Evolutionary conservation across 2,797 vertebrate species (phyloP), one percentile per base, ranked within the genome.

Genomic region (Sebastes aleutianus): DNA sequence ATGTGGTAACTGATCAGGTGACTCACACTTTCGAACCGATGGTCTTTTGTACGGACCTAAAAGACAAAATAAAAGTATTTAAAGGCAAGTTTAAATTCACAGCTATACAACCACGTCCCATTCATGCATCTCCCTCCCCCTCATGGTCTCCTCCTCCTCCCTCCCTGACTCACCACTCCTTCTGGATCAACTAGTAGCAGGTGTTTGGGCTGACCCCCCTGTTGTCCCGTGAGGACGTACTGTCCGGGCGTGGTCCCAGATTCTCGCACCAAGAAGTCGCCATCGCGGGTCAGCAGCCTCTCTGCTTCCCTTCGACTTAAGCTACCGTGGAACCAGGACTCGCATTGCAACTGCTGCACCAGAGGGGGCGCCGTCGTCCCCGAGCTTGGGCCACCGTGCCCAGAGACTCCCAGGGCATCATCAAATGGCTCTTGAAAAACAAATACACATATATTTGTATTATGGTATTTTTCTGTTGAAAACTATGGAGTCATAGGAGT

Each of bases 1-100:
- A 99, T 97, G 94, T 99, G 98, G 93, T 99, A 98, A 87, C 98
- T 98, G 95, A 99, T 99, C 89, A 99, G 96, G 94, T 99, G 98
- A 86, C 98, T 99, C 85, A 99, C 98, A 0, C 97, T 99, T 89
- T 98, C 98, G 1, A 99, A 99, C 56, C 98, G 97, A 74, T 98
- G 98, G 81, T 99, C 98, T 94, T 99, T 99, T 0, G 98, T 99
- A 74, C 98, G 95, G 20, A 99, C 98, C 98, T 99, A 77, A 1
- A 16, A 43, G 18, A 36, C 9, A 72, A 32, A 80, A 22, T 26
- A 36, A 22, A 39, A 56, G 34, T 12, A 2, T 22, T 24, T 6
- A 47, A 12, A 12, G 13, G 8, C 7, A 58, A 5, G 3, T 57
- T 29, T 56, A 22, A 18, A 27, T n/a, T 24, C 20, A 74, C 8